phyloP scores from a whole-genome alignment of 2,888 invertebrate genomes.

The Orthosia cruda region DNA sequence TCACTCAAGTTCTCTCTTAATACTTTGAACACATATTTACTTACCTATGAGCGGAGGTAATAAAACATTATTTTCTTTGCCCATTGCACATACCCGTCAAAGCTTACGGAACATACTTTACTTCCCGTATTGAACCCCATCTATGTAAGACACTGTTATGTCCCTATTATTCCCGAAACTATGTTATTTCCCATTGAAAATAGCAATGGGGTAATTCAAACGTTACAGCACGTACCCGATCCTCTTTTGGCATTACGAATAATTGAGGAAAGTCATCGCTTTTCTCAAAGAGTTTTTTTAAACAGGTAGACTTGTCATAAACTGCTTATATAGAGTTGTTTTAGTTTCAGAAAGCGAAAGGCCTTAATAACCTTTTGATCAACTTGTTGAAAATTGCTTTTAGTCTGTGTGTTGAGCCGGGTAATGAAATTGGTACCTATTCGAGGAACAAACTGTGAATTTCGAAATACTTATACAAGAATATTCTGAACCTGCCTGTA shows the following conservation, averaged over 20 bases:
- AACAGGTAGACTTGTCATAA: slow-evolving; percentile 51
- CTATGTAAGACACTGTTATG: slow-evolving; percentile 51
- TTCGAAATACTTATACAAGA: slow-evolving; percentile 10
- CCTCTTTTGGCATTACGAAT: slow-evolving; percentile 60
- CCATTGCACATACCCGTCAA: slow-evolving; percentile 30
- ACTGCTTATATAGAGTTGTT: slow-evolving; percentile 24
- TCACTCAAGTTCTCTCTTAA: slow-evolving; percentile 70
- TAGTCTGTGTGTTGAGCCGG: slow-evolving; percentile 21
- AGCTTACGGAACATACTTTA: slow-evolving; percentile 32
- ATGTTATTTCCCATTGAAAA: slow-evolving; percentile 61
- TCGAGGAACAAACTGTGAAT: slow-evolving; percentile 15
- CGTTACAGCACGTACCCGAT: slow-evolving; percentile 62
- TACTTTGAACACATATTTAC: slow-evolving; percentile 73
- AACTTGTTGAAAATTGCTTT: slow-evolving; percentile 41
- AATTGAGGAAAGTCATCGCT: slow-evolving; percentile 63
- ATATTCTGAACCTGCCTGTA: slow-evolving; percentile 1
- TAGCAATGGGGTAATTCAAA: slow-evolving; percentile 63
- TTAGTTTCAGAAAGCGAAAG: slow-evolving; percentile 40
- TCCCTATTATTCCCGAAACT: slow-evolving; percentile 54
- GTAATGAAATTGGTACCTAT: slow-evolving; percentile 25
- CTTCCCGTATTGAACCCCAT: slow-evolving; percentile 40
- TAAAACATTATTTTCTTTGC: slow-evolving; percentile 56
- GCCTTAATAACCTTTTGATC: slow-evolving; percentile 39
- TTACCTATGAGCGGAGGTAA: slow-evolving; percentile 59
- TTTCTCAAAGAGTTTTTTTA: slow-evolving; percentile 46